Conservation (phyloP, 2,888 invertebrate genomes). For the Orthosia gothica region DNA sequence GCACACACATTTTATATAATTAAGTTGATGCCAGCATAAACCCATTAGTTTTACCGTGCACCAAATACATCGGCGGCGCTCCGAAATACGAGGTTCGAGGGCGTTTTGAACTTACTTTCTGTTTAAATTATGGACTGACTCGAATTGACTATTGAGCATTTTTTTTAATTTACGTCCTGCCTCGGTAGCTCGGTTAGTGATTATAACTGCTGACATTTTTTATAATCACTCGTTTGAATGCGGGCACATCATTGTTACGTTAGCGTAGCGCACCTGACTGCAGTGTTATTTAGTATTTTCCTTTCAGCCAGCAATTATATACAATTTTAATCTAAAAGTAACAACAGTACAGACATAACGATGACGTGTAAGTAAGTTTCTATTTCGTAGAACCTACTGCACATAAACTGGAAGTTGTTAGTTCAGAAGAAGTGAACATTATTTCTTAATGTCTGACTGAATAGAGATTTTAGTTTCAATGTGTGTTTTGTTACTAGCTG, state of each 20-base stretch:
- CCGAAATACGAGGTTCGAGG: not conserved
- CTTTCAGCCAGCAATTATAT: conserved; percentile 40
- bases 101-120: not conserved
- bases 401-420: conserved; percentile 5
- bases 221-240: conserved; percentile 6
- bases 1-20: too few species aligned
- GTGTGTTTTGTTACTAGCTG: not conserved
- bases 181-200: not conserved
- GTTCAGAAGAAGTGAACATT: conserved; percentile 16
- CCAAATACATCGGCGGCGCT: too few species aligned
- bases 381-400: conserved; percentile 18
- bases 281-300: conserved; percentile 34
- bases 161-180: not conserved
- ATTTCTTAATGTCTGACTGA: not conserved
- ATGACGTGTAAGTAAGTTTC: conserved; percentile 18
- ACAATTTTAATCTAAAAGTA: conserved; percentile 43
- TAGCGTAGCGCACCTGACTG: not conserved
- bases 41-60: too few species aligned
- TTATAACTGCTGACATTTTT: conserved; percentile 14
- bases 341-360: conserved; percentile 32
- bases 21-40: too few species aligned
- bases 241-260: conserved; percentile 4
- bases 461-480: conserved; percentile 8
- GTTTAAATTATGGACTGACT: not conserved
- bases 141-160: not conserved